These are phyloP conservation scores for Enteromius trimaculatus DNA, from an alignment of 2,797 vertebrate species.

Conservation along the genomic window DNA sequence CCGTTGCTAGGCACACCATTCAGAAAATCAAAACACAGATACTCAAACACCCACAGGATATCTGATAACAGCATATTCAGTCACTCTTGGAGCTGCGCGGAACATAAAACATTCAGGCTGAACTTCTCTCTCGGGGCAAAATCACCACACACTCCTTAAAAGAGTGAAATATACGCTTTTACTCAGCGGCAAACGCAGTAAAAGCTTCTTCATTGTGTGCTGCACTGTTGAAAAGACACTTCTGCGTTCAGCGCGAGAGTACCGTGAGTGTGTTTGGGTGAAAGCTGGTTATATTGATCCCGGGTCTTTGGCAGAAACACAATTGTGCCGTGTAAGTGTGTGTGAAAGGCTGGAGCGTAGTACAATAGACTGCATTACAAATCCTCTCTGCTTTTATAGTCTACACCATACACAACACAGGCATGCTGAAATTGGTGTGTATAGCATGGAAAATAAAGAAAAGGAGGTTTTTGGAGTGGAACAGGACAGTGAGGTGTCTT, in stretches of 20 bases:
- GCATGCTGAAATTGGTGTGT: not conserved
- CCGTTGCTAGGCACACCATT: slow-evolving; percentile 4
- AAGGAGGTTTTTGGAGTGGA: not conserved
- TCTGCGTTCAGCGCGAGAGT: slow-evolving; percentile 8
- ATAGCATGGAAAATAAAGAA: not conserved
- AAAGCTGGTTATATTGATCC: slow-evolving; percentile 41
- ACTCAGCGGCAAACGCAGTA: not conserved
- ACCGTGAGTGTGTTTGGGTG: slow-evolving; percentile 28
- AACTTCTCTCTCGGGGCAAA: slow-evolving; percentile 14
- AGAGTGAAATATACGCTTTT: not conserved
- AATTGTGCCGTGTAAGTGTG: slow-evolving; percentile 62
- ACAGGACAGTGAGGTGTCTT: not conserved
- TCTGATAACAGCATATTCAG: not conserved
- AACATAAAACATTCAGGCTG: slow-evolving; percentile 22
- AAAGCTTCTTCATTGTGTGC: not conserved
- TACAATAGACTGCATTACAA: slow-evolving; percentile 67
- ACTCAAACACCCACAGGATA: slow-evolving; percentile 2
- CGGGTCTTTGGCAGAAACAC: slow-evolving; percentile 63
- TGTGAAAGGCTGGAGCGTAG: slow-evolving; percentile 45
- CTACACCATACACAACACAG: slow-evolving; percentile 19
- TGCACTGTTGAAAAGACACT: slow-evolving; percentile 27
- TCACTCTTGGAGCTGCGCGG: not conserved
- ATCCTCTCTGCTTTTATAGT: slow-evolving; percentile 59
- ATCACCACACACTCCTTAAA: slow-evolving; percentile 5
- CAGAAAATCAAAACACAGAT: slow-evolving; percentile 11